Evolutionary conservation across 2,888 invertebrate species (phyloP).

Genomic region (Synergus laeviventris): DNA sequence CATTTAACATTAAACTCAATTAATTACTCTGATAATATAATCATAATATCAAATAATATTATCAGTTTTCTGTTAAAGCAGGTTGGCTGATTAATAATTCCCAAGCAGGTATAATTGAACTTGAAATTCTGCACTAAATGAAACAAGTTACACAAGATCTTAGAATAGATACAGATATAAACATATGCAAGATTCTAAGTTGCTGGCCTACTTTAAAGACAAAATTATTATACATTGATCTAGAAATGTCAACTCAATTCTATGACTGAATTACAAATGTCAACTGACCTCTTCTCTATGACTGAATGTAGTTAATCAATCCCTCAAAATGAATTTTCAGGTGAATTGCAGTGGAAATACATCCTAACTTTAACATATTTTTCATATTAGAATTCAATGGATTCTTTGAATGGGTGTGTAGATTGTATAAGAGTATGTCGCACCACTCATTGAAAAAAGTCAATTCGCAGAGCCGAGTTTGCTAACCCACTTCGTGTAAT

Average conservation of each 20-base stretch:
- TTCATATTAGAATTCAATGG: neutral
- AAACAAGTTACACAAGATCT: constrained; percentile 35
- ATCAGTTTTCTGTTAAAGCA: neutral
- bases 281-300: neutral
- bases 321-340: too few relatives aligned
- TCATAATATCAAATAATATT: neutral
- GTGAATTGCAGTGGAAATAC: too few relatives aligned
- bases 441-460: constrained; percentile 12
- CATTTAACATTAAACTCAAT: neutral
- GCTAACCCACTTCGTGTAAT: constrained; percentile 31
- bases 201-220: constrained; percentile 25
- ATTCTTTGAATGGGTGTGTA: neutral
- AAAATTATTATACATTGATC: constrained; percentile 6
- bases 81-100: constrained; percentile 6
- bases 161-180: constrained; percentile 9
- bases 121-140: constrained; percentile 26
- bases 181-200: constrained; percentile 20
- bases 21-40: neutral
- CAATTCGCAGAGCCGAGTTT: neutral
- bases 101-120: constrained; percentile 1
- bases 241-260: neutral
- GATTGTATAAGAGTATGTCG: constrained; percentile 8
- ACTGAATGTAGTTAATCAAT: neutral
- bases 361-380: neutral
- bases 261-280: neutral